Evolutionary conservation across 2,888 invertebrate genomes (phyloP), one percentile per base, ranked within the genome.

Genomic region (Rhabditophanes sp.): DNA sequence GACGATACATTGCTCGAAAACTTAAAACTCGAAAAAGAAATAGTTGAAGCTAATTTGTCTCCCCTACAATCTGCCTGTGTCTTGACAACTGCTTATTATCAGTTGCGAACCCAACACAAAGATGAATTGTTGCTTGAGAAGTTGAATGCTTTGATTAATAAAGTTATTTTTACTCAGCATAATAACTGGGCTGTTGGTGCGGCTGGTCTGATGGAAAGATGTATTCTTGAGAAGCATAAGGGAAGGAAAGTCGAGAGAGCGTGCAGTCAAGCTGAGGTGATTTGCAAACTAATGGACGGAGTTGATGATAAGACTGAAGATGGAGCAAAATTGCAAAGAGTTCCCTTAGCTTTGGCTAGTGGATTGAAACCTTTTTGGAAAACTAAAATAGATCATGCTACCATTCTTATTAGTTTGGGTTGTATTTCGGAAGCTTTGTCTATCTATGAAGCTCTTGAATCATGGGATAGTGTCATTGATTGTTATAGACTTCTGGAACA

Each of bases 381-480:
- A 21, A 41, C 48, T 5, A 36, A 35, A 15, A 39, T 45, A 6
- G 33, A 45, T 5, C 48, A 58, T 15, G 50, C 57, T 1, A 38
- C 41, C 8, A 46, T 61, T 28, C 44, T 61, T 15, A 35, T 41
- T 18, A 56, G 56, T 5, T 40, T 61, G 8, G 61, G 56, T 18
- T 52, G 49, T 49, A 68, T 67, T 42, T 59, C 64, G 2, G 63
- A 67, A 28, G 71, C 71, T 1, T 52, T 72, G 14, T 61, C 66
- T 8, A 59, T 69, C 14, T 70, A 62, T 46, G 66, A 67, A 35
- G 46, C 55, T 19, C 47, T 88, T 16, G 75, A 81, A 50, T 69
- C 80, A 16, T 96, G 90, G 88, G 83, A 88, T 56, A 79, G 84
- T 45, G 81, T 85, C 18, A 81, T 96, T 34, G 74, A 76, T 2